Evolutionary conservation across 2,888 invertebrate genomes (phyloP), one percentile per base, ranked within the genome.

Genomic region (Polyploca ridens): DNA sequence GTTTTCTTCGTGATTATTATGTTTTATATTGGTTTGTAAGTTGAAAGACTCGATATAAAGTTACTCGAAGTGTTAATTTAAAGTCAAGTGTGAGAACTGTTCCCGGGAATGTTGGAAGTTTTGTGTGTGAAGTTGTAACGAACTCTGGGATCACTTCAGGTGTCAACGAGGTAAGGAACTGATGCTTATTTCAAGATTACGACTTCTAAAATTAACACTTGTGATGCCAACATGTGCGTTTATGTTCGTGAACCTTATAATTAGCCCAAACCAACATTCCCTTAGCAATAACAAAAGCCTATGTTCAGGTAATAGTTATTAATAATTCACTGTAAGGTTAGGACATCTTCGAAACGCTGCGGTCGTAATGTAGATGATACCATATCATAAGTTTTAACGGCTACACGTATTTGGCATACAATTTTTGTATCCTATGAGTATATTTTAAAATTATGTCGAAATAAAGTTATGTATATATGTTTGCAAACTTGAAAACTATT

Each of bases 141-240:
- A 92, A 92, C 92, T 92, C 90, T 84, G 79, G 86, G 89, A 93
- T 91, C 89, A 87, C 87, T 91, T 93, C 91, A 93, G 94, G 93
- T 94, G 94, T 94, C 93, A 94, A 93, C 90, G 94, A 94, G 94
- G 94, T 94, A 94, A 93, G 94, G 88, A 90, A 86, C 77, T 82
- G 82, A 91, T 89, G 90, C 90, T 85, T 89, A 86, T 84, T 87
- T 80, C 84, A 79, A 82, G 83, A 90, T 85, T 87, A 88, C 75
- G 81, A 83, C 83, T 87, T 88, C 84, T 87, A 86, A 83, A 88
- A 86, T 88, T 86, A 90, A 82, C 83, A 79, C 79, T 83, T 77
- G 80, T 64, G 63, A 76, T 80, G 69, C 70, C 79, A 79, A 78
- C 71, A 71, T 71, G 72, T 71, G 69, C 79, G 82, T 80, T 73